Conservation (phyloP, 2,888 invertebrate species). For the Margaritifera margaritifera region DNA sequence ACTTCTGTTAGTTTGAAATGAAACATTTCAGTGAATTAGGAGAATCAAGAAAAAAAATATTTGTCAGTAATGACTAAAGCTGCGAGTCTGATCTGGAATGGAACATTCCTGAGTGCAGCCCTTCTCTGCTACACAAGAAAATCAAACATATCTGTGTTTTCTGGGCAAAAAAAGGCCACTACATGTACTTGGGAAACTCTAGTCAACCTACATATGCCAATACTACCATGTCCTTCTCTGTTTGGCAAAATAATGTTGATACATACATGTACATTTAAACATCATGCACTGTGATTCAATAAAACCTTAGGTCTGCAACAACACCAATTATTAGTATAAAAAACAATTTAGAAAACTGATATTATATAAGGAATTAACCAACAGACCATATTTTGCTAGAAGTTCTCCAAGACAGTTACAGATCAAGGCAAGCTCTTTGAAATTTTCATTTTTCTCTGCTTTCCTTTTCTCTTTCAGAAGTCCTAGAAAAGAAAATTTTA, state of each 20-base stretch:
- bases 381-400: constrained; percentile 61
- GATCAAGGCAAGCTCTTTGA: constrained; percentile 79
- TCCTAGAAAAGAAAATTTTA: constrained; percentile 45
- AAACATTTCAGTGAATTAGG: too few species aligned
- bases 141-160: too few species aligned
- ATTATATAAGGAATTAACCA: neutral
- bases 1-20: too few species aligned
- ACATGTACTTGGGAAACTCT: neutral
- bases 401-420: constrained; percentile 85
- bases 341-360: neutral
- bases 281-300: too few species aligned
- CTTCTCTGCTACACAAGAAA: too few species aligned
- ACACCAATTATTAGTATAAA: too few species aligned
- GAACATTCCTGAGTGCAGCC: too few species aligned
- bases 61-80: too few species aligned
- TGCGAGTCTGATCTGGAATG: too few species aligned
- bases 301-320: too few species aligned
- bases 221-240: neutral
- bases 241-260: neutral
- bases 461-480: constrained; percentile 83
- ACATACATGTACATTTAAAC: neutral
- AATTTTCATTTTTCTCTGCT: constrained; percentile 81
- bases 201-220: neutral
- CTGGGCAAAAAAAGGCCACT: too few species aligned
- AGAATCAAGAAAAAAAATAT: too few species aligned